Evolutionary conservation across 2,888 invertebrate genomes (phyloP).

Genomic region (Drosophila trichaetosa): DNA sequence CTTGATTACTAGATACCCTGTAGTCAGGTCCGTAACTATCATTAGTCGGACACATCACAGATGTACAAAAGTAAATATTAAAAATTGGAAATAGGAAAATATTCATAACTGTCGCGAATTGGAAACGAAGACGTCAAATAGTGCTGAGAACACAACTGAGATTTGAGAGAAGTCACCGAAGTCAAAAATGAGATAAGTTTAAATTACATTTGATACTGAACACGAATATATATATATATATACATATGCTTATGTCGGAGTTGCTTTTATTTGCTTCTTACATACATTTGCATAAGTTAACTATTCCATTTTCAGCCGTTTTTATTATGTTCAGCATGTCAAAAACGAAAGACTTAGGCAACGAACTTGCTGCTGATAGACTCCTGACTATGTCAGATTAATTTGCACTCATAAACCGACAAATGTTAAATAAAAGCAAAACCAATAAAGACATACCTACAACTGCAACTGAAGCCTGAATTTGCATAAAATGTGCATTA

Average conservation of each 20-base stretch:
- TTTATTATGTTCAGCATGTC: not conserved
- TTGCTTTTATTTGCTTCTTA: not conserved
- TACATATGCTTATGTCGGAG: too few relatives aligned
- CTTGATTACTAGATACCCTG: not conserved
- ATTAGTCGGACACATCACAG: not conserved
- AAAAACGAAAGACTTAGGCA: conserved; percentile 62
- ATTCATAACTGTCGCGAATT: not conserved
- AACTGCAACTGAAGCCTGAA: conserved; percentile 43
- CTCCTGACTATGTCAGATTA: conserved; percentile 26
- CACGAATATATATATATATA: not conserved
- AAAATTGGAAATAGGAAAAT: fast-evolving
- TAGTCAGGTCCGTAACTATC: not conserved
- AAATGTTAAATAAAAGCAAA: conserved; percentile 34
- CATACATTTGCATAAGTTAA: too few relatives aligned
- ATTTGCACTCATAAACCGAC: conserved; percentile 55
- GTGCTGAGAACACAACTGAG: fast-evolving
- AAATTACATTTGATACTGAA: not conserved
- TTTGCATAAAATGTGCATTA: conserved; percentile 81
- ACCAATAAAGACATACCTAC: conserved; percentile 6
- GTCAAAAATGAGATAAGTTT: not conserved
- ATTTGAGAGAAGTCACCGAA: not conserved
- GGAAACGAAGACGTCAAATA: not conserved
- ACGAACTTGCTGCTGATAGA: conserved; percentile 63
- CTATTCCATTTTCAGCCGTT: not conserved
- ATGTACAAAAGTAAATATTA: not conserved